Base-by-base conservation (phyloP, 1,140 invertebrate species). In the Drosophila hydei region DNA sequence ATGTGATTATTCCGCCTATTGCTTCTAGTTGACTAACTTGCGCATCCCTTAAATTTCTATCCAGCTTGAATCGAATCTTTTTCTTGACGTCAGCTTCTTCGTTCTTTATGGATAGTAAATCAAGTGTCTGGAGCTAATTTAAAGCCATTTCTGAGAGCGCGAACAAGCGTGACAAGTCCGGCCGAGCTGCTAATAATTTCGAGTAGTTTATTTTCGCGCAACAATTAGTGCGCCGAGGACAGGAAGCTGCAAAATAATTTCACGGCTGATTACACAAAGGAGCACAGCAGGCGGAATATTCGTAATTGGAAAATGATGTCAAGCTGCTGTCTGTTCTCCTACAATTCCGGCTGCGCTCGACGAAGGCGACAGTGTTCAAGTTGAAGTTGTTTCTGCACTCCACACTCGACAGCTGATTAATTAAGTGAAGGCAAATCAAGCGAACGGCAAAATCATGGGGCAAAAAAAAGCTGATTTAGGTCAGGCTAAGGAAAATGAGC, bases 381-480 rank as follows among this genome's bases (percentile, higher is more conserved):
- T 42, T 16, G 12, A 54, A 58, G 27, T 64, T 33, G 30, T 33
- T 54, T 8, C 47, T 45, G 51, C 56, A n/a, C 14, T 68, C 51
- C 60, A 76, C 75, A 78, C 83, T 88, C 75, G 78, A 88, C 78
- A 83, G 83, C 83, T 87, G 83, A 83, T 87, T 87, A 87, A 87
- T 87, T 88, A 88, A 87, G 75, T 76, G 76, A 83, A 67, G 79
- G 70, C 77, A 77, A 87, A 87, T 87, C 77, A 87, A 80, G 81
- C 67, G 48, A 65, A 25, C 12, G 11, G 43, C 61, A 16, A 51
- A 19, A 56, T 54, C 19, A 33, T 55, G 60, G 47, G 43, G 43
- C 70, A 65, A 70, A 59, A 68, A 56, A 30, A 56, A 61, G 48
- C 63, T 68, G 69, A 78, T 76, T 69, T 71, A 68, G 77, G 81